Percentiles rank a stretch among this genome's conserved stretches.
Evolutionary conservation across 1,140 invertebrate species (phyloP).

Genomic region (Nephotettix cincticeps): DNA sequence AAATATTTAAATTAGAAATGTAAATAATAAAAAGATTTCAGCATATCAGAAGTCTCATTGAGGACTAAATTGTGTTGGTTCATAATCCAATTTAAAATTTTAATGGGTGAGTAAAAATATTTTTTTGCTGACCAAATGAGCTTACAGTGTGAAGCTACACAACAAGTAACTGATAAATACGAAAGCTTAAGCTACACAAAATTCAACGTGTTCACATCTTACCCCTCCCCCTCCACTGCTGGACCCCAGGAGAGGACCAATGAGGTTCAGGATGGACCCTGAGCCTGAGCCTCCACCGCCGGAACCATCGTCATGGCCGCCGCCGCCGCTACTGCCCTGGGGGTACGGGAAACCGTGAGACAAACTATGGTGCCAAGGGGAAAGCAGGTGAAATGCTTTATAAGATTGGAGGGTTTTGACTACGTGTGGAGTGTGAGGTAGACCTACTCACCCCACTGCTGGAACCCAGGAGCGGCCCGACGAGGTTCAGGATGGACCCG

Average conservation of each 20-base stretch:
- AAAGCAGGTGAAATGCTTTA: too few species aligned
- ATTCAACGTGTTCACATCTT: background rate
- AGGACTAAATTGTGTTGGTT: too few species aligned
- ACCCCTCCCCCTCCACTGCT: conserved; percentile 32
- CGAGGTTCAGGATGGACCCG: conserved; percentile 36
- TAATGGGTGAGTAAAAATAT: too few species aligned
- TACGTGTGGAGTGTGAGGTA: background rate
- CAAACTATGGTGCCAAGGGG: too few species aligned
- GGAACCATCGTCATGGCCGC: conserved; percentile 1
- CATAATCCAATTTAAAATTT: too few species aligned
- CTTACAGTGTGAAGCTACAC: too few species aligned
- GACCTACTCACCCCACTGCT: conserved; percentile 36
- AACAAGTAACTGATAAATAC: too few species aligned
- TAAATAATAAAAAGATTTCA: too few species aligned
- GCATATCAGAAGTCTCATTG: too few species aligned
- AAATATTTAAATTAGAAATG: too few species aligned
- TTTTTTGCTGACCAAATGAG: too few species aligned
- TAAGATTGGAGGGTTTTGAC: background rate
- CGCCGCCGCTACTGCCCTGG: conserved; percentile 15
- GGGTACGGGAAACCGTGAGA: too few species aligned
- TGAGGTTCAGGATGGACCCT: conserved; percentile 34
- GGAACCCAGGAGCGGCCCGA: conserved; percentile 37
- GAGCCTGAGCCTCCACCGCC: conserved; percentile 36
- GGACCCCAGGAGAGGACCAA: conserved; percentile 31
- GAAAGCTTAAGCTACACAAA: background rate